Base-by-base conservation (phyloP, 2,797 vertebrate species). In the Enteromius viviparus region DNA sequence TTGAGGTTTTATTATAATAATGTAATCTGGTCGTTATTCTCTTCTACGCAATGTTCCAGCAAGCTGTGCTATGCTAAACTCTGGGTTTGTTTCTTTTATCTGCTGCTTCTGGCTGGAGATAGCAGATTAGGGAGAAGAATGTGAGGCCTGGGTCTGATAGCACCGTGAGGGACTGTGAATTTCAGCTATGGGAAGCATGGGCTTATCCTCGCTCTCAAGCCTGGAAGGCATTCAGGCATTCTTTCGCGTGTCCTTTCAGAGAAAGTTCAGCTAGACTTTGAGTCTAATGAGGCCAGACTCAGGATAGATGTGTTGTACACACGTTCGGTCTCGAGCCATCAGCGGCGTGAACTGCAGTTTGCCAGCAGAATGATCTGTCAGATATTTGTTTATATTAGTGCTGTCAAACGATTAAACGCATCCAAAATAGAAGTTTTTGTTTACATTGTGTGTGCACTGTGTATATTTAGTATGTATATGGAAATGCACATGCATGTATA, bases 151-250 rank as follows among this genome's bases (percentile, higher is more conserved):
- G 42, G 58, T 82, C 68, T 82, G 84, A 82, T 82, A 78, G 78
- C 66, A 78, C 12, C 11, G 1, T 72, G 49, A 85, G 84, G 19
- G 76, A 74, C 66, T 72, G 80, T 82, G 84, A 72, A 85, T 82
- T 82, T 82, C 75, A 82, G 80, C 58, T 78, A 78, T 85, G 84
- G 84, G 53, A 77, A 81, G 84, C 65, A 85, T 42, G 65, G 42
- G 7, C 80, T 82, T 82, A 82, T 82, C 68, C 78, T 80, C 78
- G 17, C 29, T 85, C 80, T 82, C 65, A 66, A 75, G 84, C 75
- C 58, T 78, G 76, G 21, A 66, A 58, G 68, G 76, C 49, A 82
- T 82, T 74, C 37, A 29, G 34, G 55, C 49, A 76, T 80, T 80
- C 78, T 68, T 76, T 78, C 37, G 29, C 47, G 69, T 80, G 60